A percentile compares a stretch with the other conserved stretches of the same genome.
Conservation (phyloP, 2,888 invertebrate genomes). For the Yponomeuta cagnagella region DNA sequence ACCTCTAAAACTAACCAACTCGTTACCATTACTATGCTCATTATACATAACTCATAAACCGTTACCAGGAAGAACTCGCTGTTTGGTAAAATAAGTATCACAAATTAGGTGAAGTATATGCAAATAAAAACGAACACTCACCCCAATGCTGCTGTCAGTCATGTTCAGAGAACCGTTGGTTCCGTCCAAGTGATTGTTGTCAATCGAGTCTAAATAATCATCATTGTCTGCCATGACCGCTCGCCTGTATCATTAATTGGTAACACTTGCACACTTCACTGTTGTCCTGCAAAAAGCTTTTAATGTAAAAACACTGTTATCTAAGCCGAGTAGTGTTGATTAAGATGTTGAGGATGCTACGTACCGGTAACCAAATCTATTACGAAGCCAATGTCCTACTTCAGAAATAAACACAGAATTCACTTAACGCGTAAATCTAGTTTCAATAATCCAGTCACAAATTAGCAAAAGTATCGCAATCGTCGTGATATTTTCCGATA, state of each 20-base stretch:
- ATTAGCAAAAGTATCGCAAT: constrained; percentile 37
- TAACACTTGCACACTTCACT: constrained; percentile 35
- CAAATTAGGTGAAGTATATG: background rate
- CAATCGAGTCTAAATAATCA: constrained; percentile 70
- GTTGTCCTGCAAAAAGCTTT: constrained; percentile 36
- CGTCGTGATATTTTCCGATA: constrained; percentile 57
- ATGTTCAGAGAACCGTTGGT: constrained; percentile 76
- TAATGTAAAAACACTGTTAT: constrained; percentile 20
- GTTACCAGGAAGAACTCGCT: background rate
- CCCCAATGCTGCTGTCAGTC: constrained; percentile 68
- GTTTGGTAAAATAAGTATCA: background rate
- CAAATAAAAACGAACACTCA: constrained; percentile 36
- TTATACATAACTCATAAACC: too few relatives aligned
- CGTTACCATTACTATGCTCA: too few relatives aligned
- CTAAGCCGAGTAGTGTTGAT: constrained; percentile 26
- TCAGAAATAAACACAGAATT: constrained; percentile 44
- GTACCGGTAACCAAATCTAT: constrained; percentile 72
- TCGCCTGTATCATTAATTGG: constrained; percentile 42
- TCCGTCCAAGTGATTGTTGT: constrained; percentile 76
- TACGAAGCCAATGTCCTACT: constrained; percentile 46
- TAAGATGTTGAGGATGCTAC: constrained; percentile 46
- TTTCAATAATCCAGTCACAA: background rate
- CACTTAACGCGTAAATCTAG: background rate
- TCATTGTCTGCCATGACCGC: constrained; percentile 71
- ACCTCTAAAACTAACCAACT: too few relatives aligned